A percentile compares a stretch with the other conserved stretches of the same genome.
Conservation (phyloP, 2,888 invertebrate genomes). For the Eupithecia dodoneata region DNA sequence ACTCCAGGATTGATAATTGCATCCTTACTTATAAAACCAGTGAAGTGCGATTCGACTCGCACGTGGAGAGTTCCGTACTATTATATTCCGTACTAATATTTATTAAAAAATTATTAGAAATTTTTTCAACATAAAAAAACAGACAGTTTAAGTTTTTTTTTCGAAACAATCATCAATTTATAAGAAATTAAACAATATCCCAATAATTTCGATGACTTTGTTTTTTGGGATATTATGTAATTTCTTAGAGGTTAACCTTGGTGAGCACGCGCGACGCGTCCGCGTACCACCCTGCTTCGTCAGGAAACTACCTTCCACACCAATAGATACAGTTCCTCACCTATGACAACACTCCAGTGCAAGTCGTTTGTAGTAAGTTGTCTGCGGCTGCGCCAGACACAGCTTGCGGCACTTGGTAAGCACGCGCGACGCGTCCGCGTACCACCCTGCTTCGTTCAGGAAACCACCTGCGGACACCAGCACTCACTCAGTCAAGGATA, state of each 20-base stretch:
- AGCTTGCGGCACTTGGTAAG: conserved; percentile 87
- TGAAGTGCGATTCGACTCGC: no score
- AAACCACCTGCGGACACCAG: conserved; percentile 85
- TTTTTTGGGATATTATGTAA: no score
- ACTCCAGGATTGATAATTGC: not conserved
- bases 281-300: conserved; percentile 94
- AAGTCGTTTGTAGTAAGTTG: conserved; percentile 85
- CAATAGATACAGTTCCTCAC: conserved; percentile 54
- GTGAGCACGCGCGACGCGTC: conserved; percentile 90
- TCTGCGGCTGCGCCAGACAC: conserved; percentile 82
- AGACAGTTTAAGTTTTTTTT: no score
- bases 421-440: conserved; percentile 89
- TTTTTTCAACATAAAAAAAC: no score
- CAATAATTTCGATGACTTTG: no score
- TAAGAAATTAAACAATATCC: no score
- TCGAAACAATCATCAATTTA: no score
- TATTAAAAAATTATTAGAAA: no score
- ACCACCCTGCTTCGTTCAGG: conserved; percentile 95
- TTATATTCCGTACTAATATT: no score
- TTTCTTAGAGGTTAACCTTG: conserved; percentile 60
- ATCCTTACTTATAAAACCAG: no score
- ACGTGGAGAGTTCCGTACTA: no score
- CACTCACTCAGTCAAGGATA: not conserved
- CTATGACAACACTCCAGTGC: conserved; percentile 94
- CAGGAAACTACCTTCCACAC: conserved; percentile 88